Evolutionary conservation across 2,797 vertebrate species (phyloP), one percentile per base, ranked within the genome.

Genomic region (Aerospiza tachiro): DNA sequence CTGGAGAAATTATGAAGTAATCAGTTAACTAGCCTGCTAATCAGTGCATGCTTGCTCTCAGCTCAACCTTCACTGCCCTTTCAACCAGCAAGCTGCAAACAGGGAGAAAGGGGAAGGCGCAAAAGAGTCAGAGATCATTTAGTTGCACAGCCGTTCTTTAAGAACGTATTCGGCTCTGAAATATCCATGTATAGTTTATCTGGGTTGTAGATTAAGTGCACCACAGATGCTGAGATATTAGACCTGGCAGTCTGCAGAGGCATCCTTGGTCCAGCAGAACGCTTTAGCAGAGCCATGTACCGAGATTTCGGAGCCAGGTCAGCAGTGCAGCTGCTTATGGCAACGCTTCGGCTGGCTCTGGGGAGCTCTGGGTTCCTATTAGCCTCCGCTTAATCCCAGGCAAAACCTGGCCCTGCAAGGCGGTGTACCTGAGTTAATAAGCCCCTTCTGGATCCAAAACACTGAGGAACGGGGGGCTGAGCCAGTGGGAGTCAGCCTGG

Each of bases 111-210:
- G 13, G 19, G 22, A 89, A 81, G 66, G 58, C 1, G 0, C 1
- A 0, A 18, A 38, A 59, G 18, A 40, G 8, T 16, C 2, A 0
- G 28, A 29, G 7, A 38, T 1, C 2, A 0, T 44, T 50, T 7
- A 55, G 28, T 11, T 10, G 5, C 4, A 2, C 13, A 68, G 14
- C 9, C 2, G 0, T 20, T 31, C 68, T 33, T 29, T 4, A 38
- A 50, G 79, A 59, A 35, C 19, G 15, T 14, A 10, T 38, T n/a
- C 47, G 52, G 31, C 49, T 52, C 33, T 1, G 3, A 47, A 74
- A 72, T 0, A 36, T 0, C 67, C 19, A 6, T 1, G 0, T 6
- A 26, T 0, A 14, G 12, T 10, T 47, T 25, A 22, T 29, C 2
- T 5, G 66, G 35, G 28, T 26, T 38, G 58, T 7, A 35, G 26